Conservation (phyloP, 2,113 vertebrate species). For the Corydoras maculifer region DNA sequence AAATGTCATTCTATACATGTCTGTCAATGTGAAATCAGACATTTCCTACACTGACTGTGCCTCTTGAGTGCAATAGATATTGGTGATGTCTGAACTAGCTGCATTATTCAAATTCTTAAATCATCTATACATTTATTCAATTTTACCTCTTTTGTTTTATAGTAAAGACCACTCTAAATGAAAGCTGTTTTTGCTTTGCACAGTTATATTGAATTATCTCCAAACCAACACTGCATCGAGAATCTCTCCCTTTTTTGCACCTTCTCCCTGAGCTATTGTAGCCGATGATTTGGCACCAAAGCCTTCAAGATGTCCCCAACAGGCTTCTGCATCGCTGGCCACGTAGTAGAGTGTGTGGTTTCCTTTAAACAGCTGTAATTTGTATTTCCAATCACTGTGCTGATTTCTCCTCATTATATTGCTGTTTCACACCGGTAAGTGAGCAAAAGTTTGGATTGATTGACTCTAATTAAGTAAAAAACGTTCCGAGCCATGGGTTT, state of each 20-base stretch:
- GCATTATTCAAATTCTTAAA: too few species aligned
- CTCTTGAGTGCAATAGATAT: too few species aligned
- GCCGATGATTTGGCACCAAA: slow-evolving; percentile 45
- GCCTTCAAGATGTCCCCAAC: slow-evolving; percentile 68
- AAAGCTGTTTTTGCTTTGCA: slow-evolving; percentile 2
- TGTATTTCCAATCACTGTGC: slow-evolving; percentile 99
- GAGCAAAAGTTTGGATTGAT: slow-evolving; percentile 99
- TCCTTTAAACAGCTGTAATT: slow-evolving; percentile 92
- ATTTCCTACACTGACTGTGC: too few species aligned
- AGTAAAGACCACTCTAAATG: not conserved
- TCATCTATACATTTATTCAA: too few species aligned
- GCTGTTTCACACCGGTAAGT: slow-evolving; percentile 99
- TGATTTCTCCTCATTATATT: slow-evolving; percentile 99
- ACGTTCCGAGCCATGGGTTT: slow-evolving; percentile 98
- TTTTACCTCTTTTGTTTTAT: too few species aligned
- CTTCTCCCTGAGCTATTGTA: slow-evolving; percentile 41
- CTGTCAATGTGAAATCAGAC: too few species aligned
- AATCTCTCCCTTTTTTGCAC: slow-evolving; percentile 9
- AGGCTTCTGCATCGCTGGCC: slow-evolving; percentile 68
- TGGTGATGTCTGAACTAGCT: too few species aligned
- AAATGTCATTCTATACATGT: too few species aligned
- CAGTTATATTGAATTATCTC: slow-evolving; percentile 18
- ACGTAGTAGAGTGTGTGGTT: slow-evolving; percentile 69
- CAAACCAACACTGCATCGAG: slow-evolving; percentile 10
- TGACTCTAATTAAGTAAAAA: slow-evolving; percentile 99